Evolutionary conservation across 1,140 invertebrate species (phyloP), one percentile per base, ranked within the genome.

Genomic region (Musca domestica): DNA sequence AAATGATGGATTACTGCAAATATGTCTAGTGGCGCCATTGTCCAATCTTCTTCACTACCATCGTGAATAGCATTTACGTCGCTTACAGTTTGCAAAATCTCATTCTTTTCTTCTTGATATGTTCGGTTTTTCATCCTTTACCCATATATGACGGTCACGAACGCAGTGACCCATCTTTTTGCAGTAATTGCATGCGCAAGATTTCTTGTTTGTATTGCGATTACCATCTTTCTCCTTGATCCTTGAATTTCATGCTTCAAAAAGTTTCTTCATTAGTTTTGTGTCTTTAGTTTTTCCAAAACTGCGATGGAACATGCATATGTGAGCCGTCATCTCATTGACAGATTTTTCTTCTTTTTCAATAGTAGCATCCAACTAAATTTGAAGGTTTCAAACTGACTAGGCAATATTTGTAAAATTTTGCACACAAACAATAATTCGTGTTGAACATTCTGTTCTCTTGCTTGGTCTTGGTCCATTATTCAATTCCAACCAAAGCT

Each of bases 1-100:
- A 41, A 66, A 69, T 23, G 74, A 54, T 9, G 52, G 41, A 48
- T 64, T 34, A 67, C 72, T 72, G 41, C 73, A 74, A 41, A 80
- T 56, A 61, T 80, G 77, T 52, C 68, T 73, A 22, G 71, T 81
- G 25, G 76, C 76, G 25, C 78, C 78, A 64, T 78, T 78, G 58
- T 78, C 77, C 74, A 77, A 22, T 67, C 71, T 17, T 67, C 66
- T 68, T 64, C 20, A 71, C 72, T 71, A 12, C 34, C 22, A 49
- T 72, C 71, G 46, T 68, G 19, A 2, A 23, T 69, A n/a, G 71
- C 12, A 20, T 27, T 47, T 65, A 46, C 41, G 10, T 23, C 2
- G 30, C 14, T 4, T 15, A 47, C 10, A 17, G n/a, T n/a, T n/a
- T n/a, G n/a, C n/a, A n/a, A n/a, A n/a, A n/a, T n/a, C n/a, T n/a